Conservation (phyloP, 2,797 vertebrate species). For the Melanotaenia pygmaea region DNA sequence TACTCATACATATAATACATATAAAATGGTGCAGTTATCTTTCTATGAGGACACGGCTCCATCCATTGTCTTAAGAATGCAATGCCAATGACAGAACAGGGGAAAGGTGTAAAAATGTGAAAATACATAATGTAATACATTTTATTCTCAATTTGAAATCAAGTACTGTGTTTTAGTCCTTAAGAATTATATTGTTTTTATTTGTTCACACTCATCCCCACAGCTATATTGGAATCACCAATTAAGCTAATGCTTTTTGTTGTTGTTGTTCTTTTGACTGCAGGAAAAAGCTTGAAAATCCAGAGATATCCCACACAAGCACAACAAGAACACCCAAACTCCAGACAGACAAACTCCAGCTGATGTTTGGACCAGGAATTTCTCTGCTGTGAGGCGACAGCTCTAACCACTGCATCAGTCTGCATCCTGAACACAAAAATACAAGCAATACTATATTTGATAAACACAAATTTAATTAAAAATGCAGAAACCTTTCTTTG, state of each 20-base stretch:
- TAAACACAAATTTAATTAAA: not conserved
- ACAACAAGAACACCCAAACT: no score
- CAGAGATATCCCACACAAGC: no score
- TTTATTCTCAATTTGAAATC: not conserved
- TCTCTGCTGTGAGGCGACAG: no score
- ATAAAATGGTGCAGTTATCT: constrained; percentile 35
- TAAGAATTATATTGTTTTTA: no score
- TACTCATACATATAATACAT: constrained; percentile 43
- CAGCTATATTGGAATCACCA: no score
- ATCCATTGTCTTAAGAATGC: not conserved
- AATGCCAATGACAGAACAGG: not conserved
- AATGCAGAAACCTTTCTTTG: not conserved
- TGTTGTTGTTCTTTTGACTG: no score
- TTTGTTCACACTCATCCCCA: no score
- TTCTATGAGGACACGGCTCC: constrained; percentile 18
- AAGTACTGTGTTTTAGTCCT: not conserved
- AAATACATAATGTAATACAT: not conserved
- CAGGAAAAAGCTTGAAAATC: no score
- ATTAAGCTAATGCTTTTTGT: no score
- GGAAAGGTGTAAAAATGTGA: not conserved
- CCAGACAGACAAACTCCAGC: no score
- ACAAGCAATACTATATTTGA: not conserved
- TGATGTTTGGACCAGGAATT: no score
- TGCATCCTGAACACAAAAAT: not conserved
- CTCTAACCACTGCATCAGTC: no score